Base-by-base conservation (phyloP, 2,888 invertebrate species). In the Pseudoips prasinana region DNA sequence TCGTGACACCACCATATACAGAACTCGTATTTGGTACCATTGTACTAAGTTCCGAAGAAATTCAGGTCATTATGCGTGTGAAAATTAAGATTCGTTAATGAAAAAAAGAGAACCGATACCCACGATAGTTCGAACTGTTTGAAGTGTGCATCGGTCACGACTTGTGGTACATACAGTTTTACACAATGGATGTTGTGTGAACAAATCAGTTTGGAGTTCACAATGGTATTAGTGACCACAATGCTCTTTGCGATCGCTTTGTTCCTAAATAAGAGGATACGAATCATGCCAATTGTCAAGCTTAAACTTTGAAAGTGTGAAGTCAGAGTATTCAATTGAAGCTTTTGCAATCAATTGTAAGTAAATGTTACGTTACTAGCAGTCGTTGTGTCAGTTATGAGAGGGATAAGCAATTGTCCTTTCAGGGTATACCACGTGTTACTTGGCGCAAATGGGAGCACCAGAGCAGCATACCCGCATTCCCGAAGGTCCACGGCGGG, bases 41-140 rank as follows among this genome's bases (percentile, higher is more conserved):
- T 25, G 45, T 53, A 40, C 43, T 46, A 51, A 46, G 33, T 37
- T 43, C 25, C 25, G 5, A 30, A 17, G 25, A 22, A 44, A 54
- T 49, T 25, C 27, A 44, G 58, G 59, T 45, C 59, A 43, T 34
- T 39, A 28, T 46, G 50, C 55, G 61, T 69, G 70, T 51, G 59
- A 61, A 61, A 59, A 59, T 50, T 58, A 46, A 37, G 31, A 49
- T 54, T 49, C 30, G 41, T 47, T 56, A 59, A 58, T 58, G 49
- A 58, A 50, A 40, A 18, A 26, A 25, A 40, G 39, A 53, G 47
- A 40, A 59, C 47, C 43, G 33, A 52, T 57, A 42, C 45, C 38
- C 35, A 35, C 39, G 37, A 29, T 28, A 44, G 46, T 50, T 48
- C 24, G 20, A 5, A 3, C 14, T 25, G 24, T 40, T 34, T 29